Conservation (phyloP, 2,888 invertebrate species). For the Lycocerus yunnanus region DNA sequence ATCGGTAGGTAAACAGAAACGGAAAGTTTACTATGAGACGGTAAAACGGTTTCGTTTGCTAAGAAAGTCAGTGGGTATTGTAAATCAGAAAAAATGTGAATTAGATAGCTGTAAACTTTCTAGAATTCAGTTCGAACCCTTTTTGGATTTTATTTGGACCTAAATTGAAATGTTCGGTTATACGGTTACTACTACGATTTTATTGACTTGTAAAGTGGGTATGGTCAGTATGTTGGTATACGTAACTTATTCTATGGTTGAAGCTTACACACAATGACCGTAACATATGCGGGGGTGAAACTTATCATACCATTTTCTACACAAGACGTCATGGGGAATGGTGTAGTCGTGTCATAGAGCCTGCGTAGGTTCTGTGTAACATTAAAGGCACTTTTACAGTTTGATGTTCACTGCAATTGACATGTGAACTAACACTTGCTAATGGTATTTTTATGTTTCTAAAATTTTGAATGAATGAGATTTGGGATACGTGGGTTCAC, state of each 20-base stretch:
- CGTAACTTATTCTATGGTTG: neutral
- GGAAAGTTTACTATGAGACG: slow-evolving; percentile 9
- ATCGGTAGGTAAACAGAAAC: slow-evolving; percentile 16
- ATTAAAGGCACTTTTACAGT: slow-evolving; percentile 12
- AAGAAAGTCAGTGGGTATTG: neutral
- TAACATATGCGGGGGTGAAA: slow-evolving; percentile 24
- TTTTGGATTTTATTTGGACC: neutral
- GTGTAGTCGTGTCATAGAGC: slow-evolving; percentile 15
- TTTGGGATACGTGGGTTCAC: neutral
- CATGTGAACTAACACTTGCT: neutral
- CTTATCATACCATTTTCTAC: slow-evolving; percentile 29
- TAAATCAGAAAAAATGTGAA: neutral
- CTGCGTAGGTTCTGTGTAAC: slow-evolving; percentile 27
- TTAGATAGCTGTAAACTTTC: neutral
- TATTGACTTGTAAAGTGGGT: neutral
- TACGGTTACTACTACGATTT: neutral
- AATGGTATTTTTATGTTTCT: neutral
- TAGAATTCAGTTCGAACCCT: neutral
- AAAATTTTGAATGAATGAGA: neutral
- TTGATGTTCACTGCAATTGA: slow-evolving; percentile 1
- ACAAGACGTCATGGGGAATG: slow-evolving; percentile 32
- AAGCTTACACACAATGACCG: neutral
- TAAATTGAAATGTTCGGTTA: neutral
- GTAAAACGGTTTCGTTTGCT: neutral
- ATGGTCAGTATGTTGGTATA: neutral